Evolutionary conservation across 2,888 invertebrate species (phyloP).

Genomic region (Dryadula phaetusa): DNA sequence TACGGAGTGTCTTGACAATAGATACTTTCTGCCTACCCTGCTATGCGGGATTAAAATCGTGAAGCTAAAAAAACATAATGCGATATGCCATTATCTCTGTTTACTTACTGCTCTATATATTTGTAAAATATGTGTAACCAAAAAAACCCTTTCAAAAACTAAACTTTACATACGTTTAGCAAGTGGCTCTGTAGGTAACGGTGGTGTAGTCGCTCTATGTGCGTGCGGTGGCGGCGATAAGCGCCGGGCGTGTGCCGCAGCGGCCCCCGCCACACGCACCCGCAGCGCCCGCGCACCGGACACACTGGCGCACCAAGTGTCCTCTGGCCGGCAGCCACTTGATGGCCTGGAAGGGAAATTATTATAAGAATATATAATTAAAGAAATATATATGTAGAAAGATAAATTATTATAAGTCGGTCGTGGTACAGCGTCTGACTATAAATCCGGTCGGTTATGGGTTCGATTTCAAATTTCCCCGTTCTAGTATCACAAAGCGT

Average conservation of each 20-base stretch:
- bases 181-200: conserved; percentile 57
- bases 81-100: too few species aligned
- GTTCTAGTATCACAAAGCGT: too few species aligned
- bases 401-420: neutral
- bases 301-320: conserved; percentile 59
- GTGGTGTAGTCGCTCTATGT: conserved; percentile 75
- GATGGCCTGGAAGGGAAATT: conserved; percentile 62
- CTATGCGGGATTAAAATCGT: too few species aligned
- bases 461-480: too few species aligned
- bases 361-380: neutral
- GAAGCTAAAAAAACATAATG: too few species aligned
- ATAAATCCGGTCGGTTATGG: too few species aligned
- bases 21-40: too few species aligned
- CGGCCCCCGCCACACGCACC: conserved; percentile 69
- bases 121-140: too few species aligned
- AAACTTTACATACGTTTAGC: conserved; percentile 60
- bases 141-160: neutral
- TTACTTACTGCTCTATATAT: too few species aligned
- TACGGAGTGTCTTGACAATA: too few species aligned
- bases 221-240: conserved; percentile 77
- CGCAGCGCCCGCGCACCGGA: conserved; percentile 69
- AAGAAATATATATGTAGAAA: too few species aligned
- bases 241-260: conserved; percentile 73
- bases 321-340: conserved; percentile 73
- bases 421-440: too few species aligned